Evolutionary conservation across 2,797 vertebrate species (phyloP).

Genomic region (Gastrophryne carolinensis): DNA sequence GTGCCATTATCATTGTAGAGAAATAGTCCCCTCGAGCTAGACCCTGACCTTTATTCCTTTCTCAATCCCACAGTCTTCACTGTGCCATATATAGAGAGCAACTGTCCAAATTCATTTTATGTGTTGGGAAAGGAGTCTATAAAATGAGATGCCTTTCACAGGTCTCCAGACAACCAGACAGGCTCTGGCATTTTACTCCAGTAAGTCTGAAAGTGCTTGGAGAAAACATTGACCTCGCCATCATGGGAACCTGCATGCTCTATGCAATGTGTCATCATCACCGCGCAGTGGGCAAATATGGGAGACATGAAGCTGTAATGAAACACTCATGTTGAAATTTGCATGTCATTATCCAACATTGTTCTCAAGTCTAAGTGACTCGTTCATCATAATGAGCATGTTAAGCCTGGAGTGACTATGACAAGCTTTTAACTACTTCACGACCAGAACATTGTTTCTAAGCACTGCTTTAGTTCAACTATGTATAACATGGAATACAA

Average conservation of each 20-base stretch:
- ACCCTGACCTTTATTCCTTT: conserved; percentile 29
- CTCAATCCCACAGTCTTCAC: conserved; percentile 16
- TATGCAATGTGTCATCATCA: conserved; percentile 4
- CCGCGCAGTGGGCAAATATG: neutral
- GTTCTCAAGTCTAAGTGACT: neutral
- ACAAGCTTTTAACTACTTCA: neutral
- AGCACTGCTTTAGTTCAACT: too few species aligned
- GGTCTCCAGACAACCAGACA: conserved; percentile 2
- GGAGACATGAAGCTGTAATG: neutral
- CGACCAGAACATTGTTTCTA: too few species aligned
- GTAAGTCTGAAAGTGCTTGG: neutral
- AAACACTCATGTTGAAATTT: neutral
- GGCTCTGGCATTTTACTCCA: neutral
- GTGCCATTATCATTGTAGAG: conserved; percentile 19
- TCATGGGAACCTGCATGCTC: neutral
- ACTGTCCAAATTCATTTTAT: conserved; percentile 25
- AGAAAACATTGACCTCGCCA: neutral
- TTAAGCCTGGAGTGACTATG: neutral
- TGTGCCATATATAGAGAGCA: neutral
- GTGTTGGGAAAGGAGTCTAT: conserved; percentile 1
- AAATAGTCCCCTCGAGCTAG: conserved; percentile 23
- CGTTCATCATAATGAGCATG: neutral
- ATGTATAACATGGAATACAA: too few species aligned
- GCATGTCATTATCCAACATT: neutral
- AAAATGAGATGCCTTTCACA: conserved; percentile 18